Conservation (phyloP, 2,113 vertebrate species). For the Microtus montanus region DNA sequence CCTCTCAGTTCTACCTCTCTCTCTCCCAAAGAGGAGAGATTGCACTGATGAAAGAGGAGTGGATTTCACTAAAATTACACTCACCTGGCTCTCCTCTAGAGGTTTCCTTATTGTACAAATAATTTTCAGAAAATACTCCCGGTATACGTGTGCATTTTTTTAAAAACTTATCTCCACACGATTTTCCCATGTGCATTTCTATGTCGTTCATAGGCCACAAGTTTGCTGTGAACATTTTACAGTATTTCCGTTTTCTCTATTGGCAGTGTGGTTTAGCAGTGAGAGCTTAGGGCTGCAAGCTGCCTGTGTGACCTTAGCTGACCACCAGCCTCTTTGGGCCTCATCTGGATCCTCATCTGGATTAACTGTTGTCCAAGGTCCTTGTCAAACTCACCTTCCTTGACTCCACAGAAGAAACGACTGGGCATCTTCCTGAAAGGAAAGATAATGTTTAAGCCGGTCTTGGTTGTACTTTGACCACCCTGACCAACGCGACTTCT, state of each 20-base stretch:
- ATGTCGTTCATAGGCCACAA: neutral
- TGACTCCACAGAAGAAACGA: conserved; percentile 31
- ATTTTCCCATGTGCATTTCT: neutral
- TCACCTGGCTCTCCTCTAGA: neutral
- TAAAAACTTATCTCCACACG: neutral
- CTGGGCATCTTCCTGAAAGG: neutral
- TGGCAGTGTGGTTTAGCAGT: neutral
- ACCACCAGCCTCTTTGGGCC: neutral
- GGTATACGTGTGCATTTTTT: neutral
- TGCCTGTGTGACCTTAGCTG: neutral
- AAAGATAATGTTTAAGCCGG: conserved; percentile 40
- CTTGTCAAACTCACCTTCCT: neutral
- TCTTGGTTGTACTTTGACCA: conserved; percentile 18
- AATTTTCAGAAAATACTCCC: conserved; percentile 26
- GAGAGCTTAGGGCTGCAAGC: neutral
- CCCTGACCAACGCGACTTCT: conserved; percentile 33
- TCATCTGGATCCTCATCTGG: neutral
- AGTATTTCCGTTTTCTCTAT: neutral
- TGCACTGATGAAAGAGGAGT: neutral
- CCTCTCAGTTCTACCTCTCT: neutral
- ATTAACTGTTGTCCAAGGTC: neutral
- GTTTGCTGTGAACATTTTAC: neutral
- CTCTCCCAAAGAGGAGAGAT: neutral
- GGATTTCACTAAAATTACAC: neutral
- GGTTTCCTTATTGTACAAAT: conserved; percentile 20